Conservation (phyloP, 1,140 invertebrate genomes). For the Cheumatopsyche charites region DNA sequence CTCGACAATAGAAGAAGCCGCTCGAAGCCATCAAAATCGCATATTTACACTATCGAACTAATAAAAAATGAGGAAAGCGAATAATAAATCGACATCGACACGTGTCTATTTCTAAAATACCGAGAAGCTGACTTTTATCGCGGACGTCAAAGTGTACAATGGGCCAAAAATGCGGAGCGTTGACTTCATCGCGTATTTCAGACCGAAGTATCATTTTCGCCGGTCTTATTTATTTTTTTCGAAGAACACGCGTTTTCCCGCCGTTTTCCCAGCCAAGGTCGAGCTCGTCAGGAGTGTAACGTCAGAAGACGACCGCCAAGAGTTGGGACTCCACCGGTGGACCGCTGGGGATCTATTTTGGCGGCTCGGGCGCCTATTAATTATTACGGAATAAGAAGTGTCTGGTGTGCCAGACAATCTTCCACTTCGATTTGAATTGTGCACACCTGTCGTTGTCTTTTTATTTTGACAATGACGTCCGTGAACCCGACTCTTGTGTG, state of each 20-base stretch:
- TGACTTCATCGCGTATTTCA: conserved; percentile 25
- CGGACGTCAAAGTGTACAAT: background rate
- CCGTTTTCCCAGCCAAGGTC: conserved; percentile 14
- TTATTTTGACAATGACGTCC: too few relatives aligned
- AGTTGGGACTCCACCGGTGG: background rate
- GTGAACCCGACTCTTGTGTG: too few relatives aligned
- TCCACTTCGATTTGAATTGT: background rate
- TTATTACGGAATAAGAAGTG: background rate
- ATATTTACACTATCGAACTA: too few relatives aligned
- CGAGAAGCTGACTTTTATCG: too few relatives aligned
- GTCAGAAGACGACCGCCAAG: conserved; percentile 15
- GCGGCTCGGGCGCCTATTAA: conserved; percentile 3
- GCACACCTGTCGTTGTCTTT: background rate
- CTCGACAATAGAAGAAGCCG: too few relatives aligned
- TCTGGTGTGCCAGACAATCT: conserved; percentile 8
- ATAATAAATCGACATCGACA: too few relatives aligned
- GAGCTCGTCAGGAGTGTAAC: background rate
- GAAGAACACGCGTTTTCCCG: background rate
- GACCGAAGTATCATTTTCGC: conserved; percentile 7
- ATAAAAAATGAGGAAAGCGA: too few relatives aligned
- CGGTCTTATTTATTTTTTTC: too few relatives aligned
- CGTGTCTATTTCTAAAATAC: too few relatives aligned
- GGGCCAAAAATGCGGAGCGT: background rate
- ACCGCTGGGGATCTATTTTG: background rate
- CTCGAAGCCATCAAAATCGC: too few relatives aligned